These are phyloP conservation scores for Hololepta plana DNA, from an alignment of 2,888 invertebrate species.

Conservation along the genomic window DNA sequence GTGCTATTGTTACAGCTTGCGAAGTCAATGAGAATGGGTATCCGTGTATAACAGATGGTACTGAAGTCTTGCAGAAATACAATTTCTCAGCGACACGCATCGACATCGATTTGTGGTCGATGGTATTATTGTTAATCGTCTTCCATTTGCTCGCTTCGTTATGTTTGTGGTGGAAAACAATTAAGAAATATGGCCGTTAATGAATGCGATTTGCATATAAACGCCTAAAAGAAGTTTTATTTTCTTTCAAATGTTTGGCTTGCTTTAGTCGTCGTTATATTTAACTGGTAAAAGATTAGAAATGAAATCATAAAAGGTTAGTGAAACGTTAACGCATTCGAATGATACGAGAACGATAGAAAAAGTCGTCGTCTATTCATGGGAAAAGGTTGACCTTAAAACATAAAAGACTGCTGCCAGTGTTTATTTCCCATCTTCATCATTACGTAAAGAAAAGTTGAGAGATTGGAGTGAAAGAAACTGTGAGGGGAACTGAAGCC, in stretches of 20 bases:
- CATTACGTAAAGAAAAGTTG: too few species aligned
- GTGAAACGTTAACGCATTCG: too few species aligned
- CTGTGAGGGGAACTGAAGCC: too few species aligned
- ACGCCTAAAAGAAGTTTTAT: background rate
- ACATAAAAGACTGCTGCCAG: too few species aligned
- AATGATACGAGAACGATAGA: too few species aligned
- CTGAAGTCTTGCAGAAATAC: conserved; percentile 51
- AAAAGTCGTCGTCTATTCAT: too few species aligned
- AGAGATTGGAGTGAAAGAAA: too few species aligned
- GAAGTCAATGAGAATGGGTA: conserved; percentile 34
- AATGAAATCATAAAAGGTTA: too few species aligned
- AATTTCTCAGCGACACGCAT: conserved; percentile 49
- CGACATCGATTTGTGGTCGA: conserved; percentile 43
- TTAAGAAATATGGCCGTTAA: conserved; percentile 35
- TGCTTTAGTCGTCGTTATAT: too few species aligned
- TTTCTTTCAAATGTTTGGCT: background rate
- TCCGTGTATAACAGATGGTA: conserved; percentile 55
- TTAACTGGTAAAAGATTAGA: too few species aligned
- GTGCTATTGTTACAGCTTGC: conserved; percentile 43
- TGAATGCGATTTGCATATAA: background rate
- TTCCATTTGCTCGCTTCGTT: conserved; percentile 56
- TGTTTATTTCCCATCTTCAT: too few species aligned
- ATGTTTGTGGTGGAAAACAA: conserved; percentile 44
- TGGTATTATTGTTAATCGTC: conserved; percentile 41
- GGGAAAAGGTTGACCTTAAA: too few species aligned